Evolutionary conservation across 2,888 invertebrate species (phyloP).

Genomic region (Pristionchus japonicus): DNA sequence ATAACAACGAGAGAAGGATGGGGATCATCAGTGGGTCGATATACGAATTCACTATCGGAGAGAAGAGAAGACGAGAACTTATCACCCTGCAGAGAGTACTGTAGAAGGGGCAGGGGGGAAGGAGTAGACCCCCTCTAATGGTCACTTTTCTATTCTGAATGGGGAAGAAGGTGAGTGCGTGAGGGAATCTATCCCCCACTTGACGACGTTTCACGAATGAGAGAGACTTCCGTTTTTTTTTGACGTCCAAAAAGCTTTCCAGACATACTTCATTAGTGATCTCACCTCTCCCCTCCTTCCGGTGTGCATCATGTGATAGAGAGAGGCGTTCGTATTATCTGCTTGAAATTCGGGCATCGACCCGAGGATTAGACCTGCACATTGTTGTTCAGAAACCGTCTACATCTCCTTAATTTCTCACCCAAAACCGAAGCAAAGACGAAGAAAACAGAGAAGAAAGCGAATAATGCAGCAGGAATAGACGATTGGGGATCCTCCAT

Average conservation of each 20-base stretch:
- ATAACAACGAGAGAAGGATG: constrained; percentile 59
- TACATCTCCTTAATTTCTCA: background rate
- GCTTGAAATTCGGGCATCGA: constrained; percentile 74
- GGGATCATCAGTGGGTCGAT: constrained; percentile 69
- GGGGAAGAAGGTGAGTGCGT: background rate
- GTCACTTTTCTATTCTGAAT: background rate
- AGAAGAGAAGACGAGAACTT: constrained; percentile 37
- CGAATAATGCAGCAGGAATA: constrained; percentile 66
- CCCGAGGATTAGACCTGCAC: constrained; percentile 69
- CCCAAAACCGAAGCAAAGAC: constrained; percentile 73
- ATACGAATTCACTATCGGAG: constrained; percentile 52
- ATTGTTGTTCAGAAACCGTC: background rate
- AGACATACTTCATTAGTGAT: background rate
- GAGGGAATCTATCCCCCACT: constrained; percentile 25
- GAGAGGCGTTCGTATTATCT: constrained; percentile 66
- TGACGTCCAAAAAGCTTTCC: background rate
- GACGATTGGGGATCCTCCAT: constrained; percentile 73
- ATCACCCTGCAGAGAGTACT: background rate
- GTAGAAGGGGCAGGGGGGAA: background rate
- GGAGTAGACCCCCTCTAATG: background rate
- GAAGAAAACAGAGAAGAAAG: constrained; percentile 70
- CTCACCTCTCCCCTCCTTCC: constrained; percentile 36
- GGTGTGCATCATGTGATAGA: constrained; percentile 68
- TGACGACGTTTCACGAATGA: background rate
- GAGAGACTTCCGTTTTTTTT: background rate